A percentile compares a stretch with the other conserved stretches of the same genome.
phyloP scores from a whole-genome alignment of 2,797 vertebrate species.

The Megaceryle alcyon region DNA sequence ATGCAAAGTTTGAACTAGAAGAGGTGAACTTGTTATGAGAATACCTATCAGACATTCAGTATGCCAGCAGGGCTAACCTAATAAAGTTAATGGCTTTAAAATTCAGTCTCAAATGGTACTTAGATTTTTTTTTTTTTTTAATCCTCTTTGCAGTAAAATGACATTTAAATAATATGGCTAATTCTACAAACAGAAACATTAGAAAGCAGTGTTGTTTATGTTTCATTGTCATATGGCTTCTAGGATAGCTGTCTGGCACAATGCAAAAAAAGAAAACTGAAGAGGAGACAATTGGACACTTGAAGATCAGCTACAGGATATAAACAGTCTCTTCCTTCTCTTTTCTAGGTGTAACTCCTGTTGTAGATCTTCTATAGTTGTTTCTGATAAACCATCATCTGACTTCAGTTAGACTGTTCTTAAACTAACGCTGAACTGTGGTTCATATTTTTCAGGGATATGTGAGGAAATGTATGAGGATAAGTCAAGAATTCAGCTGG shows the following conservation, averaged over 20 bases:
- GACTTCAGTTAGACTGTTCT: not conserved
- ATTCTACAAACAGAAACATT: slow-evolving; percentile 3
- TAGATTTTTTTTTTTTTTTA: not conserved
- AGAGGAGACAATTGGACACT: not conserved
- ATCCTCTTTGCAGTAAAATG: slow-evolving; percentile 31
- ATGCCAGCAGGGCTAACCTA: not conserved
- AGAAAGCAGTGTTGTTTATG: not conserved
- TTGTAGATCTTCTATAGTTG: not conserved
- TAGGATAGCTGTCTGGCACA: not conserved
- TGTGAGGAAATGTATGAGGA: not conserved
- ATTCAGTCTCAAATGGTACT: slow-evolving; percentile 37
- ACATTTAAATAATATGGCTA: slow-evolving; percentile 2
- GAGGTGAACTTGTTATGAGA: slow-evolving; percentile 13
- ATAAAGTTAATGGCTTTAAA: slow-evolving; percentile 41
- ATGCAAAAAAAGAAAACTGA: not conserved
- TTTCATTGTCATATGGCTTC: not conserved
- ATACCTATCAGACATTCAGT: slow-evolving; percentile 12
- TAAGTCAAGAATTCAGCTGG: not conserved
- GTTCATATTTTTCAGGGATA: not conserved
- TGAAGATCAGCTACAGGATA: not conserved
- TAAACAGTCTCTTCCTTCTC: not conserved
- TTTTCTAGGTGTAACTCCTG: not conserved
- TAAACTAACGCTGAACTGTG: not conserved
- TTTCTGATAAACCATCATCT: not conserved
- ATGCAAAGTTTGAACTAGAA: slow-evolving; percentile 8